phyloP scores from a whole-genome alignment of 2,888 invertebrate species.

The Sinohyriopsis cumingii region DNA sequence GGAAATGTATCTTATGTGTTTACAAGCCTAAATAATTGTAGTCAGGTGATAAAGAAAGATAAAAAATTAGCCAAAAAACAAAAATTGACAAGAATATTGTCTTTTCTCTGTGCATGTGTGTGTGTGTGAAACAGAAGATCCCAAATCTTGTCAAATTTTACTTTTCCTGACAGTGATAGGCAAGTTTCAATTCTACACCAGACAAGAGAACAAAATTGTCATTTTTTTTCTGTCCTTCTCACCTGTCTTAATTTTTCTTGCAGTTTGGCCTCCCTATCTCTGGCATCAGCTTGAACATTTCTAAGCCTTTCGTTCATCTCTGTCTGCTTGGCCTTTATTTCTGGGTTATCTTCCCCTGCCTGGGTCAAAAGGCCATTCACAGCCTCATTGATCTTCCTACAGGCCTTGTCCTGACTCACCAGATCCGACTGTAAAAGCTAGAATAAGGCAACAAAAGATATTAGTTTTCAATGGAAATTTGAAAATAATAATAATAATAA shows the following conservation, averaged over 20 bases:
- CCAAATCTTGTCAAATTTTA: too few relatives aligned
- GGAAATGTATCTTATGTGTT: too few relatives aligned
- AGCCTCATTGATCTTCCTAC: constrained; percentile 63
- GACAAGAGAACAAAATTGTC: too few relatives aligned
- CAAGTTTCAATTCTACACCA: too few relatives aligned
- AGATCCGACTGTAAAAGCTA: constrained; percentile 67
- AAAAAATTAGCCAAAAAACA: too few relatives aligned
- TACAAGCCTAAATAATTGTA: too few relatives aligned
- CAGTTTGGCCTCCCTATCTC: constrained; percentile 68
- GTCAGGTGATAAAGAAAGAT: too few relatives aligned
- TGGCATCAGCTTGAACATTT: constrained; percentile 57
- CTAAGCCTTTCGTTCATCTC: constrained; percentile 66
- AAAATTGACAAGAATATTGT: too few relatives aligned
- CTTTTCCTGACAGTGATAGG: too few relatives aligned
- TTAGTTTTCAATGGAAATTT: not conserved
- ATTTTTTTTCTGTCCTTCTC: not conserved
- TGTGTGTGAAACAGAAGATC: too few relatives aligned
- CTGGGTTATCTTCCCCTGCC: constrained; percentile 37
- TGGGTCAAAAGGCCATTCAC: constrained; percentile 58
- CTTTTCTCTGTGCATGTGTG: too few relatives aligned
- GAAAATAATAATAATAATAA: not conserved
- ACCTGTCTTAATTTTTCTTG: constrained; percentile 70
- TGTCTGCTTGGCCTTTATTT: constrained; percentile 58
- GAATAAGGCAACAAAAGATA: constrained; percentile 4
- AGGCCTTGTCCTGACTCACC: constrained; percentile 61